These are phyloP conservation scores for Hyphantria cunea DNA, from an alignment of 1,140 invertebrate species.

Conservation along the genomic window DNA sequence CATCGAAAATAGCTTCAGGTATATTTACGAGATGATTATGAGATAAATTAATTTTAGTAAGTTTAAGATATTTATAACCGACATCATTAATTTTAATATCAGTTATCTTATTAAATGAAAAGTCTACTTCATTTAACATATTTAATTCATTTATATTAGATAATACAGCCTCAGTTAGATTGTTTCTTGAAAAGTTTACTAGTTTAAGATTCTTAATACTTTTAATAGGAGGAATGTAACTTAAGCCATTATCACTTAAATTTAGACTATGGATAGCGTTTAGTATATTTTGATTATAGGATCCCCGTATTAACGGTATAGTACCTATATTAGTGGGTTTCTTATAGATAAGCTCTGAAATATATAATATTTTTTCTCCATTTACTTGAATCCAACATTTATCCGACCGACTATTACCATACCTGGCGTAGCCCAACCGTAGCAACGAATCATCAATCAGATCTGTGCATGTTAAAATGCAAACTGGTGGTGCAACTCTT, in stretches of 20 bases:
- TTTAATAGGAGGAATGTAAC: constrained; percentile 20
- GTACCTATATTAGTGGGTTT: no score
- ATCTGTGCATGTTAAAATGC: no score
- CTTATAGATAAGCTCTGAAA: no score
- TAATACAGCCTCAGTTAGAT: constrained; percentile 37
- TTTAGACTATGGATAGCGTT: constrained; percentile 5
- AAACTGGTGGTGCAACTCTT: no score
- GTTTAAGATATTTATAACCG: constrained; percentile 20
- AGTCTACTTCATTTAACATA: constrained; percentile 43
- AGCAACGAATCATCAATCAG: no score
- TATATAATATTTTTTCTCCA: no score
- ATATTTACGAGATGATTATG: constrained; percentile 47
- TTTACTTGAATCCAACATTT: no score
- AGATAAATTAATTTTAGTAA: constrained; percentile 43
- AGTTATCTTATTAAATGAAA: constrained; percentile 49
- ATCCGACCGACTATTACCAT: no score
- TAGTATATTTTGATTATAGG: not conserved
- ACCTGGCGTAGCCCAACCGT: no score
- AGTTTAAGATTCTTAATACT: constrained; percentile 37
- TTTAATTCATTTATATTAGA: constrained; percentile 32
- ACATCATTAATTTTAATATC: constrained; percentile 20
- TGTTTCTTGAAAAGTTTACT: constrained; percentile 46
- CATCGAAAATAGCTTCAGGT: constrained; percentile 40
- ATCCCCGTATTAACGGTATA: no score
- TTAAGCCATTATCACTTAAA: constrained; percentile 3